These are phyloP conservation scores for Eremobia ochroleuca DNA, from an alignment of 2,888 invertebrate genomes.

Conservation along the genomic window DNA sequence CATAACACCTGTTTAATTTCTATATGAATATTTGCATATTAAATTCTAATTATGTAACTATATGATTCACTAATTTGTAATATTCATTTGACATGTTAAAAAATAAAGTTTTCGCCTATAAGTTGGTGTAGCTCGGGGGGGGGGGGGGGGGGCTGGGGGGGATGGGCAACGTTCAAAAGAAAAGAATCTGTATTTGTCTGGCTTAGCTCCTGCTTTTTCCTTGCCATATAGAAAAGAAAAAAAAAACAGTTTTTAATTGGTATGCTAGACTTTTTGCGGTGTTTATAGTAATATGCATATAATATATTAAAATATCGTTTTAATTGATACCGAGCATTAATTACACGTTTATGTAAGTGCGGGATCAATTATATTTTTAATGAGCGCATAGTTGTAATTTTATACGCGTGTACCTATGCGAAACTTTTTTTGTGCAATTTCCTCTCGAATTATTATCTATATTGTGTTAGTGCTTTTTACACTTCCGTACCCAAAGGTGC, in stretches of 20 bases:
- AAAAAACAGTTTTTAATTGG: slow-evolving; percentile 44
- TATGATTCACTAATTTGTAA: slow-evolving; percentile 74
- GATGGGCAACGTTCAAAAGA: slow-evolving; percentile 52
- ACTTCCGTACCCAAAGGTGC: neutral
- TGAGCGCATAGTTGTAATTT: slow-evolving; percentile 10
- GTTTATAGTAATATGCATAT: slow-evolving; percentile 25
- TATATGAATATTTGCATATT: slow-evolving; percentile 61
- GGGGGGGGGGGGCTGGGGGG: slow-evolving; percentile 58
- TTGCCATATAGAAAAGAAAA: slow-evolving; percentile 37
- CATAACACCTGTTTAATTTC: slow-evolving; percentile 70
- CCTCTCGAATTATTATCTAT: neutral
- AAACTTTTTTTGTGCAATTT: slow-evolving; percentile 2
- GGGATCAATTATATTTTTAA: slow-evolving; percentile 34
- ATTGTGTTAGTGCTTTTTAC: slow-evolving; percentile 5
- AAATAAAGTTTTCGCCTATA: slow-evolving; percentile 54
- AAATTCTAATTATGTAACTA: slow-evolving; percentile 66
- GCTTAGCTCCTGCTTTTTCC: neutral
- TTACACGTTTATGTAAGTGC: slow-evolving; percentile 29
- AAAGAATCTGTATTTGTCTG: slow-evolving; percentile 29
- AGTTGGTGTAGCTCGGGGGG: slow-evolving; percentile 56
- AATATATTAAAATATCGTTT: slow-evolving; percentile 32
- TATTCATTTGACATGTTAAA: slow-evolving; percentile 72
- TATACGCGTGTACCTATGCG: slow-evolving; percentile 3
- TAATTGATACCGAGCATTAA: slow-evolving; percentile 35
- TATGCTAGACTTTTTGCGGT: slow-evolving; percentile 26